Percentiles rank a stretch among this genome's conserved stretches.
Evolutionary conservation across 2,797 vertebrate genomes (phyloP).

Genomic region (Alcedo atthis): DNA sequence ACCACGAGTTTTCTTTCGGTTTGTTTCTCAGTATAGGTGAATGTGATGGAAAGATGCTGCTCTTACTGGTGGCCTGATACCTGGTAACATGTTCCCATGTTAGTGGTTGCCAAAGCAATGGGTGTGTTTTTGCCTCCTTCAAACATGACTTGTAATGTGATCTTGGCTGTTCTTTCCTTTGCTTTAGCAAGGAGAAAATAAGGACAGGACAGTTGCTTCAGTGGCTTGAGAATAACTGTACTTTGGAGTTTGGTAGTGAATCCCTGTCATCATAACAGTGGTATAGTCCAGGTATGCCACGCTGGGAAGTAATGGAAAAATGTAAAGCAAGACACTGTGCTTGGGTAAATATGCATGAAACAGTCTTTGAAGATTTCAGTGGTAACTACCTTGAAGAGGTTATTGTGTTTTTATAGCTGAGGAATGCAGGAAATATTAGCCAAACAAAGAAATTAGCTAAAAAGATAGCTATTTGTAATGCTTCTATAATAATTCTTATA

Average conservation of each 20-base stretch:
- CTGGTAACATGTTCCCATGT: neutral
- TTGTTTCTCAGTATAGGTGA: neutral
- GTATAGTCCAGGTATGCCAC: neutral
- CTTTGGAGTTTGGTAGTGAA: neutral
- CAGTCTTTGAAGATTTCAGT: neutral
- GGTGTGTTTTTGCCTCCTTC: neutral
- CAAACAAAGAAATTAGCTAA: neutral
- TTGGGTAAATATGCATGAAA: neutral
- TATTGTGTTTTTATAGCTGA: neutral
- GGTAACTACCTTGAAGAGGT: neutral
- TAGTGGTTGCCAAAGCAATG: neutral
- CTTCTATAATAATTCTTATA: neutral
- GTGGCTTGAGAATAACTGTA: neutral
- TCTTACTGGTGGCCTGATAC: neutral
- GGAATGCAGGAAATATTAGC: neutral
- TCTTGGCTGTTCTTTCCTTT: neutral
- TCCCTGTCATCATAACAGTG: neutral
- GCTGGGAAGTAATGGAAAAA: neutral
- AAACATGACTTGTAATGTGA: neutral
- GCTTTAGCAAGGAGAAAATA: constrained; percentile 19
- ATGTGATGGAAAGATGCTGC: neutral
- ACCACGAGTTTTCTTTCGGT: neutral
- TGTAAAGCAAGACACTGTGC: neutral
- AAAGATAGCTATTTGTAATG: neutral
- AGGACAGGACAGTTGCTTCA: neutral